Evolutionary conservation across 2,797 vertebrate species (phyloP).

Genomic region (Pangasius krempfi): DNA sequence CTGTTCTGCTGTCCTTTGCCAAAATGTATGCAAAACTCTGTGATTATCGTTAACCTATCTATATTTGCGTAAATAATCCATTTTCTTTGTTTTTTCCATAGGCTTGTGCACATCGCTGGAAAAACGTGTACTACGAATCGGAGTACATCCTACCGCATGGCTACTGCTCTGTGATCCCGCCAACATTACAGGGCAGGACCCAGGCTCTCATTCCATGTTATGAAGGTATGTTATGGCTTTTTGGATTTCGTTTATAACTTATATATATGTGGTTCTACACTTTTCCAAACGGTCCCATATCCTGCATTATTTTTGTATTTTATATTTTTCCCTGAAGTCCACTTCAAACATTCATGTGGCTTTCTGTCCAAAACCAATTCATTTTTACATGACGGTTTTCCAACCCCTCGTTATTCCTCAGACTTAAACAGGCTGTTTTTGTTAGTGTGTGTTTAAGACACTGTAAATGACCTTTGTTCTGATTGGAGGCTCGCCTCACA

Average conservation of each 20-base stretch:
- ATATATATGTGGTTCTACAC: not conserved
- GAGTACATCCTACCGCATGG: conserved; percentile 94
- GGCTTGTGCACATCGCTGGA: conserved; percentile 99
- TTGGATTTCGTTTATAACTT: not conserved
- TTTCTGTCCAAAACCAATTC: not conserved
- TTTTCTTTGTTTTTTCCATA: conserved; percentile 60
- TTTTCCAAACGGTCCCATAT: not conserved
- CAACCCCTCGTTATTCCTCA: not conserved
- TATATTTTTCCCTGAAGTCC: not conserved
- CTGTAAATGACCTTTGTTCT: not conserved
- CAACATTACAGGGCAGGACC: conserved; percentile 84
- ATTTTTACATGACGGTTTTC: not conserved
- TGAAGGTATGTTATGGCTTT: conserved; percentile 81
- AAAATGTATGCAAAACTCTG: not conserved
- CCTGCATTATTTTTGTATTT: not conserved
- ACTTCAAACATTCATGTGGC: not conserved
- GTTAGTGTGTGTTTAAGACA: not conserved
- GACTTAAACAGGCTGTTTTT: not conserved
- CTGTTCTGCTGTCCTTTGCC: not conserved
- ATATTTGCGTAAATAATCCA: conserved; percentile 9
- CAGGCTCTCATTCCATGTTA: conserved; percentile 91
- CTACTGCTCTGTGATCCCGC: conserved; percentile 91
- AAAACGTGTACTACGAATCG: conserved; percentile 91
- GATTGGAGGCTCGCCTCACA: not conserved
- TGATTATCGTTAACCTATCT: not conserved